Conservation (phyloP, 23 tunicate genomes). For the Halocynthia aurantium region DNA sequence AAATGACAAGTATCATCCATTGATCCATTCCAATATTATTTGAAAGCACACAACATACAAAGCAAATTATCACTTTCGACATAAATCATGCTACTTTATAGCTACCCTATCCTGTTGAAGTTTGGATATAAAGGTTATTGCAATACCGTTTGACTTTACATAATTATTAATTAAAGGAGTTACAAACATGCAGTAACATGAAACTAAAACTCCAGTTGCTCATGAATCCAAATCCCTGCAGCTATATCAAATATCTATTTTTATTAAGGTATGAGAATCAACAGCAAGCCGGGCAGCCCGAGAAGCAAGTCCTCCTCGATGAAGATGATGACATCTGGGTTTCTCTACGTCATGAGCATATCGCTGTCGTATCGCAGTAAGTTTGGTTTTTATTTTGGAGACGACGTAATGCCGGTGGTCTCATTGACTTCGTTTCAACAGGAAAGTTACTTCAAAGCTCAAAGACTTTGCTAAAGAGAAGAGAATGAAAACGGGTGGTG, state of each 20-base stretch:
- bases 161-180: too few species aligned
- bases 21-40: too few species aligned
- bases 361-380: conserved; percentile 89
- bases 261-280: conserved; percentile 73
- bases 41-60: too few species aligned
- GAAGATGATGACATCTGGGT: conserved; percentile 96
- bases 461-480: conserved; percentile 91
- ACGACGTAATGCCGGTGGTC: background rate
- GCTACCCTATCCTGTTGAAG: too few species aligned
- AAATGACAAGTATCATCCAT: background rate
- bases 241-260: too few species aligned
- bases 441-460: conserved; percentile 75
- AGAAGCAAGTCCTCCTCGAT: conserved; percentile 88
- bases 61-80: too few species aligned
- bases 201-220: too few species aligned
- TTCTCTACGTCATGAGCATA: conserved; percentile 81
- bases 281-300: conserved; percentile 58
- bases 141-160: too few species aligned
- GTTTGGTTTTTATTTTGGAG: background rate
- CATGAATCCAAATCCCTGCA: too few species aligned
- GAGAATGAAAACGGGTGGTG: conserved; percentile 68
- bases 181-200: too few species aligned
- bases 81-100: too few species aligned
- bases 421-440: conserved; percentile 3
- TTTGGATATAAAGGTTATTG: too few species aligned